Evolutionary conservation across 2,888 invertebrate genomes (phyloP), one percentile per base, ranked within the genome.

Genomic region (Marasmarcha lunaedactyla): DNA sequence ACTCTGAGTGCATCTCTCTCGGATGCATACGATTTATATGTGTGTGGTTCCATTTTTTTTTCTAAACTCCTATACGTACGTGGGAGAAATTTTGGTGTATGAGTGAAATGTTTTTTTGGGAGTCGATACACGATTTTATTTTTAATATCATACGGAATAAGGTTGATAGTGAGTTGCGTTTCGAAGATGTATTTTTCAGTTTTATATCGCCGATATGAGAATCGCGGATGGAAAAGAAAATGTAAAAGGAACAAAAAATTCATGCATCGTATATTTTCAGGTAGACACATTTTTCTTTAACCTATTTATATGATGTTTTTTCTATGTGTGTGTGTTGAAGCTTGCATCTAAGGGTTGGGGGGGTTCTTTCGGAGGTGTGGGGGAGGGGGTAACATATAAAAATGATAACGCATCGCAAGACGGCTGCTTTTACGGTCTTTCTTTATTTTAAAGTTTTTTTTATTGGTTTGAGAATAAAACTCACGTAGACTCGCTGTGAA

Each of bases 221-320:
- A 77, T 81, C 79, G 79, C 69, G 81, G 76, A 81, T 79, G 68
- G 78, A 74, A n/a, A 79, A 81, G 79, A 81, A 81, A 81, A 81
- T 77, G 79, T 71, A 71, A 65, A 71, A 62, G 58, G 70, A 77
- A 71, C 70, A 79, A 81, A 77, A 81, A 77, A 71, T 67, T 64
- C 65, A 63, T 73, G 72, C 79, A 77, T 78, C 81, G 79, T 81
- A 79, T 71, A 73, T 79, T 79, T 77, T 77, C 83, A 83, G 81
- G 83, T 83, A 83, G 83, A 83, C 81, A 83, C 83, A 83, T 81
- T 79, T 81, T 78, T 81, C 79, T 79, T 77, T 81, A 83, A 83
- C 81, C 79, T 74, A 79, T 81, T 81, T 81, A 81, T 79, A 74
- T 30, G 69, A 57, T 52, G 61, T 57, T 63, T 57, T 59, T 55